Conservation (phyloP, 2,888 invertebrate species). For the Cylloceria caligata region DNA sequence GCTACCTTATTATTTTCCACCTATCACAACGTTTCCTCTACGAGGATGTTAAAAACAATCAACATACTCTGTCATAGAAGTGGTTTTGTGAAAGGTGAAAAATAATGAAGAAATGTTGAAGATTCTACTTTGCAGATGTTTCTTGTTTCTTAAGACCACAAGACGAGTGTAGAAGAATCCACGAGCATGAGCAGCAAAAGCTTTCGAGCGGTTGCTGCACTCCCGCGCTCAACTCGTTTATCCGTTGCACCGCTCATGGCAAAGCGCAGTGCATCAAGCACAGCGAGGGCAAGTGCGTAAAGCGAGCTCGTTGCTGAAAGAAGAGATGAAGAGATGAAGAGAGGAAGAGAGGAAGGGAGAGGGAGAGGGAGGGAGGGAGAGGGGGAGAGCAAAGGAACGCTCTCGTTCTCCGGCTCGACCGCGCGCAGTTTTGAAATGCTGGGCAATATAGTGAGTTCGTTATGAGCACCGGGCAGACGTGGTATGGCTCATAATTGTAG, state of each 20-base stretch:
- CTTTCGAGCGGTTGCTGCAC: background rate
- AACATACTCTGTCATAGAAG: too few relatives aligned
- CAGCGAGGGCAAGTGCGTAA: slow-evolving; percentile 66
- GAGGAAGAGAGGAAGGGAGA: slow-evolving; percentile 32
- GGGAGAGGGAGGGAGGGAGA: slow-evolving; percentile 7
- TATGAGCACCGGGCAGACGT: slow-evolving; percentile 81
- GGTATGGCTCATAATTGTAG: slow-evolving; percentile 84
- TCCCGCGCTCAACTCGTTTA: slow-evolving; percentile 19
- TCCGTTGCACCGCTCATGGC: background rate
- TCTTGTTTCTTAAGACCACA: too few relatives aligned
- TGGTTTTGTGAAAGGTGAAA: too few relatives aligned
- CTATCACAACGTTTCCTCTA: too few relatives aligned
- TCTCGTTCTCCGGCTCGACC: slow-evolving; percentile 44
- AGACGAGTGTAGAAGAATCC: background rate
- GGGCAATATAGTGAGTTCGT: slow-evolving; percentile 83
- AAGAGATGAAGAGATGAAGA: slow-evolving; percentile 33
- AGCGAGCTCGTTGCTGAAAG: slow-evolving; percentile 58
- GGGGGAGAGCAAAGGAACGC: slow-evolving; percentile 1
- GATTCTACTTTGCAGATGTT: too few relatives aligned
- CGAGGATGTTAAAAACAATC: too few relatives aligned
- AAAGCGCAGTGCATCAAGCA: slow-evolving; percentile 13
- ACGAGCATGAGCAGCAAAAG: background rate
- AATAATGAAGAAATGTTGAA: too few relatives aligned
- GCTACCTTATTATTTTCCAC: too few relatives aligned
- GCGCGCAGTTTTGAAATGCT: slow-evolving; percentile 68